These are phyloP conservation scores for Zaprionus obscuricornis DNA, from an alignment of 2,888 invertebrate genomes.

Conservation along the genomic window DNA sequence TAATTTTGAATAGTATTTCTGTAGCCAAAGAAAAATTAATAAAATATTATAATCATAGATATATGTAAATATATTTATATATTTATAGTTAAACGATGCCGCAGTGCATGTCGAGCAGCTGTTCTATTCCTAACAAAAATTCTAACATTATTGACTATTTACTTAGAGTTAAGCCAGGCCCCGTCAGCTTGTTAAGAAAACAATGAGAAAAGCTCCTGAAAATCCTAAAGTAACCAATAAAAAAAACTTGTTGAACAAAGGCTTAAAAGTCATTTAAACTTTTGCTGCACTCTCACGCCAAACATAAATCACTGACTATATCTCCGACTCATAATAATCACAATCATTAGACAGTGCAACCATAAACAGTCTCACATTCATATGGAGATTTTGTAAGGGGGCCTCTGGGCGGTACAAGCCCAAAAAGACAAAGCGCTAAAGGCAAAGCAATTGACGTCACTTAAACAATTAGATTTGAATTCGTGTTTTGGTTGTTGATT, in stretches of 20 bases:
- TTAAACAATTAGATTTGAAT: conserved; percentile 54
- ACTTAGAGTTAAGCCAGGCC: conserved; percentile 21
- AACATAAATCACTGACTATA: conserved; percentile 56
- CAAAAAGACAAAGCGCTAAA: conserved; percentile 30
- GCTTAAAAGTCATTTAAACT: conserved; percentile 41
- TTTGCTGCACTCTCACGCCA: conserved; percentile 56
- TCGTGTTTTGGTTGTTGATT: conserved; percentile 9
- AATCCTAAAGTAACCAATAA: conserved; percentile 40
- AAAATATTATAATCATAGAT: too few species aligned
- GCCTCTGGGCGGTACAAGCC: conserved; percentile 35
- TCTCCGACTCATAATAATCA: conserved; percentile 29
- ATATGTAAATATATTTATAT: too few species aligned
- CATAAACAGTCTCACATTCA: conserved; percentile 53
- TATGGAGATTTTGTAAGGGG: conserved; percentile 37
- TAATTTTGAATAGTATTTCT: too few species aligned
- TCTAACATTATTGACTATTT: conserved; percentile 1
- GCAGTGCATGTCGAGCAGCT: too few species aligned
- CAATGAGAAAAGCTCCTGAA: conserved; percentile 41
- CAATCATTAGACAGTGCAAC: conserved; percentile 36
- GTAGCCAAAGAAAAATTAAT: too few species aligned
- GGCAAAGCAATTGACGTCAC: conserved; percentile 69
- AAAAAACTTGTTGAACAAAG: conserved; percentile 53
- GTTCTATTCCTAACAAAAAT: too few species aligned
- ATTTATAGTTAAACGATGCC: too few species aligned
- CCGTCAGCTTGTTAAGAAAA: conserved; percentile 21